Evolutionary conservation across 2,113 vertebrate genomes (phyloP).

Genomic region (Kobus ellipsiprymnus): DNA sequence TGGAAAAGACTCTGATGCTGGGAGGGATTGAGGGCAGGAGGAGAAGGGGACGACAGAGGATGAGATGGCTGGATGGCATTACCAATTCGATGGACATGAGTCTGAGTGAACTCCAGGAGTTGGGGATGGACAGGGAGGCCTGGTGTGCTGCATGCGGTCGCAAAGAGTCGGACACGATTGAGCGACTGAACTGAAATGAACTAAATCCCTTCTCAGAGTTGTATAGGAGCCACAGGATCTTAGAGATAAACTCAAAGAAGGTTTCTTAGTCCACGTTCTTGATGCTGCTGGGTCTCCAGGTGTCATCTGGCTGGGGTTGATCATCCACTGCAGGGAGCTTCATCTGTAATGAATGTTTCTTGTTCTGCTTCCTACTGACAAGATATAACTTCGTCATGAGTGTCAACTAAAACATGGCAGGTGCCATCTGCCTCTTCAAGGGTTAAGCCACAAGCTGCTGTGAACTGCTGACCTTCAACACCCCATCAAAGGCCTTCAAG

Average conservation of each 20-base stretch:
- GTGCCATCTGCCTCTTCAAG: neutral
- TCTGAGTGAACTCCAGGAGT: too few species aligned
- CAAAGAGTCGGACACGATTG: rapidly evolving
- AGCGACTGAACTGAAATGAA: too few species aligned
- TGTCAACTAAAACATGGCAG: neutral
- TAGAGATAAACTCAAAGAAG: neutral
- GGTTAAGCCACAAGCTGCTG: neutral
- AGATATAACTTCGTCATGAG: neutral
- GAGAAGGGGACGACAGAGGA: too few species aligned
- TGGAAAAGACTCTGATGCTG: too few species aligned
- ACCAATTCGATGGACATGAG: rapidly evolving
- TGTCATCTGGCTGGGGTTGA: neutral
- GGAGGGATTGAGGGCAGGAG: too few species aligned
- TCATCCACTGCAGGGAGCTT: rapidly evolving
- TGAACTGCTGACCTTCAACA: neutral
- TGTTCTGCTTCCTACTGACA: neutral
- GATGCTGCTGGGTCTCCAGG: too few species aligned
- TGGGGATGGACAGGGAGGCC: too few species aligned
- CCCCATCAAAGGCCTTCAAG: neutral
- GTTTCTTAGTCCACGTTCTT: neutral
- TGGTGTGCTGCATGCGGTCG: rapidly evolving
- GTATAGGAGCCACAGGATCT: neutral
- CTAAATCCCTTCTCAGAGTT: neutral
- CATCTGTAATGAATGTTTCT: neutral
- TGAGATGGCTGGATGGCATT: too few species aligned